These are phyloP conservation scores for Stenotaenia linearis DNA, from an alignment of 2,888 invertebrate species.

Conservation along the genomic window DNA sequence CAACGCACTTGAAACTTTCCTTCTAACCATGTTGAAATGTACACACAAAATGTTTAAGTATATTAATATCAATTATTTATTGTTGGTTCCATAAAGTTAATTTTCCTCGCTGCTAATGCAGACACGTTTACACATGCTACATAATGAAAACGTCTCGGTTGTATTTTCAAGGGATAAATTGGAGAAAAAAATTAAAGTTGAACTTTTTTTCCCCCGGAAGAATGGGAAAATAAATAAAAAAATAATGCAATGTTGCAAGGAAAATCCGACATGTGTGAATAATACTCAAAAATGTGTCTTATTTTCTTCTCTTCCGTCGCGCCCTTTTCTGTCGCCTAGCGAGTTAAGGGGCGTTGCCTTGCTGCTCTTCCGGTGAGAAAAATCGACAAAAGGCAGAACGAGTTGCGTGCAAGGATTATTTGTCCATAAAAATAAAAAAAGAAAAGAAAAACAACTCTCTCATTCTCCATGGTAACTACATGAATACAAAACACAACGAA, in stretches of 20 bases:
- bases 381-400: neutral
- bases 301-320: neutral
- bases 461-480: conserved; percentile 11
- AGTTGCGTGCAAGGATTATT: conserved; percentile 11
- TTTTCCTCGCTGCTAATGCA: neutral
- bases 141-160: too few species aligned
- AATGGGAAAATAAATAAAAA: neutral
- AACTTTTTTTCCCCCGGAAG: neutral
- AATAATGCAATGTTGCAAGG: neutral
- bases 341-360: neutral
- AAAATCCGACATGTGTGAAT: conserved; percentile 15
- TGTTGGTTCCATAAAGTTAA: neutral
- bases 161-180: too few species aligned
- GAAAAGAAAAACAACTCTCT: neutral
- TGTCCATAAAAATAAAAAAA: neutral
- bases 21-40: neutral
- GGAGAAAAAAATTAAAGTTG: neutral
- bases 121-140: too few species aligned
- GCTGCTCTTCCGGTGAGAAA: neutral
- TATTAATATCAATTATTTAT: neutral
- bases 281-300: conserved; percentile 15
- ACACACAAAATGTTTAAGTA: neutral
- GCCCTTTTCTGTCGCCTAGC: neutral
- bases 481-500: neutral
- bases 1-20: neutral